These are phyloP conservation scores for Drosophila acutilabella DNA, from an alignment of 2,888 invertebrate species.

Conservation along the genomic window DNA sequence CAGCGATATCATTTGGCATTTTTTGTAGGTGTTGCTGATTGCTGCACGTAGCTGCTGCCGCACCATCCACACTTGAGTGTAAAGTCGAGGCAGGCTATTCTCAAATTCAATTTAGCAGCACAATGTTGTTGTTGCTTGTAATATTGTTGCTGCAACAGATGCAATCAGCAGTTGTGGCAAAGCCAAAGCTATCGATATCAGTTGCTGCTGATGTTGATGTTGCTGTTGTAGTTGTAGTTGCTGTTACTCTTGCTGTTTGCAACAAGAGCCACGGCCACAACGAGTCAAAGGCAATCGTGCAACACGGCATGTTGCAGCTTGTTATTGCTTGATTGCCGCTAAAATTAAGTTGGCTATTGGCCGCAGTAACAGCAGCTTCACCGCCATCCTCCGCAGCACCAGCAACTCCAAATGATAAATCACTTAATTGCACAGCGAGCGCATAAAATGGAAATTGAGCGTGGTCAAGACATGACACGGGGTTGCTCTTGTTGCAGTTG, in stretches of 20 bases:
- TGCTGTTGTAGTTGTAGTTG: constrained; percentile 50
- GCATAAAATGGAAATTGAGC: constrained; percentile 81
- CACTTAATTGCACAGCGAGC: constrained; percentile 80
- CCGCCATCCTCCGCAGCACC: constrained; percentile 31
- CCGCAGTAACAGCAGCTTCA: constrained; percentile 39
- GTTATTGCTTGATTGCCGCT: constrained; percentile 81
- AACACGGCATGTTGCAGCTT: constrained; percentile 80
- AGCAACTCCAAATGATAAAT: constrained; percentile 75
- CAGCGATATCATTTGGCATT: constrained; percentile 77
- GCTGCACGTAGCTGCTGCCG: constrained; percentile 71
- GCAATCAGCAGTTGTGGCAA: constrained; percentile 77
- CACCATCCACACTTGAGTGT: constrained; percentile 34
- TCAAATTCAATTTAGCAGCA: constrained; percentile 75
- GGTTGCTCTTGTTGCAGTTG: constrained; percentile 60
- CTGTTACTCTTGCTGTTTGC: constrained; percentile 12
- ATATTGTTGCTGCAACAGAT: constrained; percentile 79
- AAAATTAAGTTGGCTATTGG: constrained; percentile 76
- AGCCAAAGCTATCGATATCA: constrained; percentile 79
- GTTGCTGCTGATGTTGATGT: constrained; percentile 60
- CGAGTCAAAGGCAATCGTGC: constrained; percentile 81
- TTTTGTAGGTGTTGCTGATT: constrained; percentile 79
- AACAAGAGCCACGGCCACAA: constrained; percentile 36
- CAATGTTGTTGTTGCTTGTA: constrained; percentile 66
- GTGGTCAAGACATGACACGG: constrained; percentile 71
- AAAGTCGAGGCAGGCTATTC: constrained; percentile 49